These are phyloP conservation scores for Amyelois transitella DNA, from an alignment of 1,140 invertebrate genomes.

Conservation along the genomic window DNA sequence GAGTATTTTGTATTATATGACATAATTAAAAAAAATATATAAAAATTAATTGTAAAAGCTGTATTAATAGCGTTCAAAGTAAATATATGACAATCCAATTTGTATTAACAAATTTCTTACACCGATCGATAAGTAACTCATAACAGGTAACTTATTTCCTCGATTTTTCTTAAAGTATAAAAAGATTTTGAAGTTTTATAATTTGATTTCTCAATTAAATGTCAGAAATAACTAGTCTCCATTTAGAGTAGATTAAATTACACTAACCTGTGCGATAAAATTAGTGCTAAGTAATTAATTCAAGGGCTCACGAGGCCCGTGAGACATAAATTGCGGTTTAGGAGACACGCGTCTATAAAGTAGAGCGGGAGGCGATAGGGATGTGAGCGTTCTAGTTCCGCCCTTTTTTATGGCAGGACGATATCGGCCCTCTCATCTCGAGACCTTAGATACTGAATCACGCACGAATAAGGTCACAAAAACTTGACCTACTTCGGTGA, in stretches of 20 bases:
- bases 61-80: too few relatives aligned
- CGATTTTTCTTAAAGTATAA: too few relatives aligned
- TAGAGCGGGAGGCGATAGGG: conserved; percentile 54
- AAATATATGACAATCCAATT: too few relatives aligned
- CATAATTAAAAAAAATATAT: too few relatives aligned
- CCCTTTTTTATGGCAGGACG: conserved; percentile 63
- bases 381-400: conserved; percentile 57
- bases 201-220: too few relatives aligned
- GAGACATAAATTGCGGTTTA: conserved; percentile 41
- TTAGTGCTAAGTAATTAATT: conserved; percentile 33
- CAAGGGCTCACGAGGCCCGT: conserved; percentile 13
- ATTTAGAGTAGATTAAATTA: not conserved
- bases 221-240: too few relatives aligned
- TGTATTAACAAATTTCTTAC: too few relatives aligned
- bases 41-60: too few relatives aligned
- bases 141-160: too few relatives aligned
- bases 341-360: conserved; percentile 51
- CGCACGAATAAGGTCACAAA: conserved; percentile 41
- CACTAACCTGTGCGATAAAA: conserved; percentile 14
- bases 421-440: conserved; percentile 60
- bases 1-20: too few relatives aligned
- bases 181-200: too few relatives aligned
- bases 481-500: conserved; percentile 45
- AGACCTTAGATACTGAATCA: conserved; percentile 58
- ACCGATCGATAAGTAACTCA: too few relatives aligned